phyloP scores from a whole-genome alignment of 2,888 invertebrate genomes.

The Prosopocoilus inquinatus region DNA sequence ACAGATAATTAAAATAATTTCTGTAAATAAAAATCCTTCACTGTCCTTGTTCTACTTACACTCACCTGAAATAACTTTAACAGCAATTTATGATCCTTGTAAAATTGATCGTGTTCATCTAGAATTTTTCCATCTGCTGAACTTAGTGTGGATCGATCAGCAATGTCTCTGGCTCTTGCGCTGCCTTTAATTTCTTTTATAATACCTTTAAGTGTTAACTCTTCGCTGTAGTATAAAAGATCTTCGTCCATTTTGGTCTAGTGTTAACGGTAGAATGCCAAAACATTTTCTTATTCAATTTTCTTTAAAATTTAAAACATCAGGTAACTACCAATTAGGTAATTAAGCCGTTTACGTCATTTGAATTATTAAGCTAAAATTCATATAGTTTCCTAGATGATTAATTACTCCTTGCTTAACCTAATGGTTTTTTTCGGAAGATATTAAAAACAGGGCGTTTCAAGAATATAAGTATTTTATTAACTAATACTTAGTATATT shows the following conservation, averaged over 20 bases:
- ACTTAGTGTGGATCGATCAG: slow-evolving; percentile 53
- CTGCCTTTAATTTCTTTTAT: slow-evolving; percentile 32
- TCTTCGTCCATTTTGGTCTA: slow-evolving; percentile 1
- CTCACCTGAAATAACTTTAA: slow-evolving; percentile 58
- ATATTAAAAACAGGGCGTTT: slow-evolving; percentile 6
- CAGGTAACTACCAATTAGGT: no score
- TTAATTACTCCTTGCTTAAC: no score
- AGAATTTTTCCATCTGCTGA: slow-evolving; percentile 61
- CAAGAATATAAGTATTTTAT: slow-evolving; percentile 38
- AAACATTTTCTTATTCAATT: no score
- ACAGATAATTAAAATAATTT: no score
- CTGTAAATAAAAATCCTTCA: no score
- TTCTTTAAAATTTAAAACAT: no score
- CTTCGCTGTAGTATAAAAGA: slow-evolving; percentile 10
- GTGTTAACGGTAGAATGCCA: no score
- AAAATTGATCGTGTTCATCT: slow-evolving; percentile 66
- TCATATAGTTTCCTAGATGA: no score
- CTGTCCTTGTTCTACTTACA: no score
- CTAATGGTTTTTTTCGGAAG: no score
- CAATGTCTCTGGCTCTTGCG: slow-evolving; percentile 42
- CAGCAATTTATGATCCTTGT: slow-evolving; percentile 64
- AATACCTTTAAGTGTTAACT: slow-evolving; percentile 11
- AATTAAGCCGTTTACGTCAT: no score
- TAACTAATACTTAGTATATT: slow-evolving; percentile 36
- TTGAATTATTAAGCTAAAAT: no score